These are phyloP conservation scores for Manacus vitellinus DNA, from an alignment of 2,113 vertebrate species.

Conservation along the genomic window DNA sequence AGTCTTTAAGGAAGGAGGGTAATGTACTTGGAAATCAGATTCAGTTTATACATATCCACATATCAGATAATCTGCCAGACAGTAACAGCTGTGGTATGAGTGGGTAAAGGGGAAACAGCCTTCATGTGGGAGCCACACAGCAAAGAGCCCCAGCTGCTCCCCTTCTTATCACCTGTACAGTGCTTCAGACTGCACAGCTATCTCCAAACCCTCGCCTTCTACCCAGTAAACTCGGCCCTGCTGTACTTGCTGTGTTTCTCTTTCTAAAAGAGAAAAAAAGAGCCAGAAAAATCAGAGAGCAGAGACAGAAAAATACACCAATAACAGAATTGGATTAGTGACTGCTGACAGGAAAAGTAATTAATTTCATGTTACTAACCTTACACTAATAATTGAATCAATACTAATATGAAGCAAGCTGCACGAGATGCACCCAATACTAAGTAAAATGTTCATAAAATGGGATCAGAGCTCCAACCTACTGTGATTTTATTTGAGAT, in stretches of 20 bases:
- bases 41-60: not conserved
- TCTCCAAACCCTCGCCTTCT: not conserved
- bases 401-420: not conserved
- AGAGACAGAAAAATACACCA: not conserved
- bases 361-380: not conserved
- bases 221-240: not conserved
- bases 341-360: not conserved
- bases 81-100: not conserved
- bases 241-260: not conserved
- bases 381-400: not conserved
- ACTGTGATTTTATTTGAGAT: not conserved
- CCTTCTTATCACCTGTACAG: not conserved
- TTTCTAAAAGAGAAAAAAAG: not conserved
- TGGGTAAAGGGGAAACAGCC: not conserved
- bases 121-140: not conserved
- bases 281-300: not conserved
- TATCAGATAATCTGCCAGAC: not conserved
- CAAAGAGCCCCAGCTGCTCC: not conserved
- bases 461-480: not conserved
- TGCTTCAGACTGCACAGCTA: not conserved
- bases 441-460: not conserved
- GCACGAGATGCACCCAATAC: not conserved
- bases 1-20: not conserved
- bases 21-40: not conserved
- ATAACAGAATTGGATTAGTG: conserved; percentile 2